Evolutionary conservation across 2,113 vertebrate species (phyloP).

Genomic region (Hyla sarda): DNA sequence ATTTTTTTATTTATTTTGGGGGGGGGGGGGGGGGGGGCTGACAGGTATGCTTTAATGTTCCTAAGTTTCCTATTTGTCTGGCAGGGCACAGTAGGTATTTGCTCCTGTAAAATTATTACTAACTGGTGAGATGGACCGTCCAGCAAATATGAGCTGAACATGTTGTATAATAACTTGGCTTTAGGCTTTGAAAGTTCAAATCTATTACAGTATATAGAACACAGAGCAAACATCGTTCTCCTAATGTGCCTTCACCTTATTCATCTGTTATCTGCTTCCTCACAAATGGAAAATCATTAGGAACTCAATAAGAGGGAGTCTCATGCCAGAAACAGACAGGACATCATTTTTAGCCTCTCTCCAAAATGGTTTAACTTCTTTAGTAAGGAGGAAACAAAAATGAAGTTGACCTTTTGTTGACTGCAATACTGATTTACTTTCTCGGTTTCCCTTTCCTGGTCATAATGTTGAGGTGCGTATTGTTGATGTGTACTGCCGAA

Average conservation of each 20-base stretch:
- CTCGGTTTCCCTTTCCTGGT: background rate
- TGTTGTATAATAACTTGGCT: background rate
- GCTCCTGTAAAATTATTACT: background rate
- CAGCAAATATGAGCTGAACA: background rate
- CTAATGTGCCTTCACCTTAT: slow-evolving; percentile 27
- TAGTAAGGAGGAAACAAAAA: background rate
- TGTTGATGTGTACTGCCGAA: background rate
- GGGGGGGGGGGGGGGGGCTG: too few relatives aligned
- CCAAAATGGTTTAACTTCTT: background rate
- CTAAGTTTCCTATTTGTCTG: background rate
- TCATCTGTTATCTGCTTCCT: slow-evolving; percentile 25
- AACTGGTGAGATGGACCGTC: background rate
- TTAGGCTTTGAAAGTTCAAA: background rate
- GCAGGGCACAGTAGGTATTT: background rate
- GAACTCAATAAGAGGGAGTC: slow-evolving; percentile 27
- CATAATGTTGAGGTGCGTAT: background rate
- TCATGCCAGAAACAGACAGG: background rate
- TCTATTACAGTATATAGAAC: slow-evolving; percentile 28
- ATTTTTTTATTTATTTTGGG: too few relatives aligned
- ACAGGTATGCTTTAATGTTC: too few relatives aligned
- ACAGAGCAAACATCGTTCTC: slow-evolving; percentile 10
- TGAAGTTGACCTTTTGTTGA: background rate
- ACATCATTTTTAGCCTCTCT: slow-evolving; percentile 8
- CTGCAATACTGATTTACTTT: background rate
- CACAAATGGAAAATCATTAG: slow-evolving; percentile 39